Evolutionary conservation across 1,140 invertebrate species (phyloP).

Genomic region (Conus betulinus): DNA sequence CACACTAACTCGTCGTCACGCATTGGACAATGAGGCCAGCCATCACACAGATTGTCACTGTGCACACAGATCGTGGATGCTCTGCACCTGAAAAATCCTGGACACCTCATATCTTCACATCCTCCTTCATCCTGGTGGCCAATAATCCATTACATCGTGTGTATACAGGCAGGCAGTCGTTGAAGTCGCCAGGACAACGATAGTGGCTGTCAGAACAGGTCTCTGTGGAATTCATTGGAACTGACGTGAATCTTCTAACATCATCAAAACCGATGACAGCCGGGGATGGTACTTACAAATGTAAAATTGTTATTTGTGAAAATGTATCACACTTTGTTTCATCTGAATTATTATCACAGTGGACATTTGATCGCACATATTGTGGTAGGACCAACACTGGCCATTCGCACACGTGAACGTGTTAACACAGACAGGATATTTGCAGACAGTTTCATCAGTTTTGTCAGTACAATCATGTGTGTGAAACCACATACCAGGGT

Average conservation of each 20-base stretch:
- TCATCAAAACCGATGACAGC: not conserved
- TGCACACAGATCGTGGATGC: slow-evolving; percentile 28
- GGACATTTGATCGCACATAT: not conserved
- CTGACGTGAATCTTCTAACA: not conserved
- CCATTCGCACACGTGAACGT: slow-evolving; percentile 5
- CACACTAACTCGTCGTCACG: slow-evolving; percentile 39
- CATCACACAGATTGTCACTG: slow-evolving; percentile 24
- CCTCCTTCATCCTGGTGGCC: slow-evolving; percentile 21
- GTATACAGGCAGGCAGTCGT: not conserved
- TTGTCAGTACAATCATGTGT: not conserved
- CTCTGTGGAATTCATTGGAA: not conserved
- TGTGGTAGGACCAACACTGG: not conserved
- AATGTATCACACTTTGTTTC: not conserved
- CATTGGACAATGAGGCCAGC: slow-evolving; percentile 32
- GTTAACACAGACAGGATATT: not conserved
- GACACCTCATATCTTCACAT: slow-evolving; percentile 28
- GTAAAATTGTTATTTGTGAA: no score
- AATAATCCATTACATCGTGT: slow-evolving; percentile 20
- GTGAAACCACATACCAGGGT: slow-evolving; percentile 20
- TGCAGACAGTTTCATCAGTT: not conserved
- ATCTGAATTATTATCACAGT: slow-evolving; percentile 10
- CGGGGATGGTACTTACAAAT: not conserved
- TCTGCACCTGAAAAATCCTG: slow-evolving; percentile 33
- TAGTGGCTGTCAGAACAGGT: slow-evolving; percentile 12
- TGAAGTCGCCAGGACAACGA: not conserved